Conservation (phyloP, 2,113 vertebrate genomes). For the Periophthalmus modestus region DNA sequence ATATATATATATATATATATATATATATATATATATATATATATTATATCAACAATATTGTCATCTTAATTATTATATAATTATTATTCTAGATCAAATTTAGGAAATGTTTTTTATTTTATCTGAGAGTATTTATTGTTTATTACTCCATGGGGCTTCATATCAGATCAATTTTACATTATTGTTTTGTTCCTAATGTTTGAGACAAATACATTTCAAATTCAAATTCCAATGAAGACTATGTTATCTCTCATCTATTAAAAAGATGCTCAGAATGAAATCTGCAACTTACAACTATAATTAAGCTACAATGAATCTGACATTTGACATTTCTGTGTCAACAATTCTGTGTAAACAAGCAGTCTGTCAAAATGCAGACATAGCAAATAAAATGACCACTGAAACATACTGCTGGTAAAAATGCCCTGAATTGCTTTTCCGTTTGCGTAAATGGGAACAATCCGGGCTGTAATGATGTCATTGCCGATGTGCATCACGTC, state of each 20-base stretch:
- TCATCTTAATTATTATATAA: too few relatives aligned
- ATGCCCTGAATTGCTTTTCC: conserved; percentile 44
- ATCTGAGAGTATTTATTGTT: too few relatives aligned
- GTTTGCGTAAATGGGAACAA: conserved; percentile 62
- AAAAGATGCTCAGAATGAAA: not conserved
- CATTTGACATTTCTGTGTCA: conserved; percentile 45
- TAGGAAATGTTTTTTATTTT: not conserved
- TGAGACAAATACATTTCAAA: too few relatives aligned
- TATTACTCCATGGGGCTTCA: too few relatives aligned
- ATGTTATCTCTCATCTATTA: not conserved
- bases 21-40: too few relatives aligned
- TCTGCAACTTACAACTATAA: not conserved
- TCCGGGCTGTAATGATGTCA: conserved; percentile 73
- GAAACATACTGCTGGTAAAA: conserved; percentile 19
- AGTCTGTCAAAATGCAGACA: conserved; percentile 1
- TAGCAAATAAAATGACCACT: conserved; percentile 50
- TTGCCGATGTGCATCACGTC: conserved; percentile 68
- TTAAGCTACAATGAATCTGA: not conserved
- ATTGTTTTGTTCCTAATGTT: too few relatives aligned
- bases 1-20: too few relatives aligned
- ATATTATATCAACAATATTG: too few relatives aligned
- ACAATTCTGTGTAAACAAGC: not conserved
- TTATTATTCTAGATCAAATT: not conserved
- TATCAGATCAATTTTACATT: too few relatives aligned
- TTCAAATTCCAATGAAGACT: too few relatives aligned